Conservation (phyloP, 2,113 vertebrate genomes). For the Mesocricetus auratus region DNA sequence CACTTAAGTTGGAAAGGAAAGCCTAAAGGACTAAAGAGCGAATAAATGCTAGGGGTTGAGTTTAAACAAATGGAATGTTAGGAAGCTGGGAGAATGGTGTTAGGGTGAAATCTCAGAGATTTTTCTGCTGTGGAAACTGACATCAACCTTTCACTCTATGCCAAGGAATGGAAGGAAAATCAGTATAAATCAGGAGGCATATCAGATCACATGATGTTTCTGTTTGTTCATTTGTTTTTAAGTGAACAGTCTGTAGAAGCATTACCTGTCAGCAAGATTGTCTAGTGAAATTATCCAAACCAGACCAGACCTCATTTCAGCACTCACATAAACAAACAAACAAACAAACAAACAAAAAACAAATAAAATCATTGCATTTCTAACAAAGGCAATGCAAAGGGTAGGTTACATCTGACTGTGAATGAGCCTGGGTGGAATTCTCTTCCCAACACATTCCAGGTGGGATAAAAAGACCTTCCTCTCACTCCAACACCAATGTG, state of each 20-base stretch:
- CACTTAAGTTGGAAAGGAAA: constrained; percentile 50
- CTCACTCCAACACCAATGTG: not conserved
- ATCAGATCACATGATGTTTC: not conserved
- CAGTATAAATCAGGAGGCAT: constrained; percentile 10
- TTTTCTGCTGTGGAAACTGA: not conserved
- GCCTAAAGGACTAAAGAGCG: constrained; percentile 20
- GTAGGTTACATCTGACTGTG: not conserved
- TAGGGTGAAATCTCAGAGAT: not conserved
- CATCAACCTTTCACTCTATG: not conserved
- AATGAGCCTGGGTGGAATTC: not conserved
- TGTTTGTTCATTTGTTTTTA: not conserved
- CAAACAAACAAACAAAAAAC: constrained; percentile 43
- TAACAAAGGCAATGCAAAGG: not conserved
- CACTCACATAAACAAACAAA: not conserved
- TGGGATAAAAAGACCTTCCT: not conserved
- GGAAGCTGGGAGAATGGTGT: not conserved
- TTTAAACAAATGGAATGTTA: constrained; percentile 56
- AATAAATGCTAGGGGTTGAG: not conserved
- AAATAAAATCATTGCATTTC: not conserved
- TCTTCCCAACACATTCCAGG: not conserved
- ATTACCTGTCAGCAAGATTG: constrained; percentile 36
- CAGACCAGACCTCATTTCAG: not conserved
- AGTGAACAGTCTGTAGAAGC: not conserved
- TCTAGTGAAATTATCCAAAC: constrained; percentile 39
- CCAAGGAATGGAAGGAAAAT: not conserved